These are phyloP conservation scores for Rhynchotus rufescens DNA, from an alignment of 2,797 vertebrate genomes.

Conservation along the genomic window DNA sequence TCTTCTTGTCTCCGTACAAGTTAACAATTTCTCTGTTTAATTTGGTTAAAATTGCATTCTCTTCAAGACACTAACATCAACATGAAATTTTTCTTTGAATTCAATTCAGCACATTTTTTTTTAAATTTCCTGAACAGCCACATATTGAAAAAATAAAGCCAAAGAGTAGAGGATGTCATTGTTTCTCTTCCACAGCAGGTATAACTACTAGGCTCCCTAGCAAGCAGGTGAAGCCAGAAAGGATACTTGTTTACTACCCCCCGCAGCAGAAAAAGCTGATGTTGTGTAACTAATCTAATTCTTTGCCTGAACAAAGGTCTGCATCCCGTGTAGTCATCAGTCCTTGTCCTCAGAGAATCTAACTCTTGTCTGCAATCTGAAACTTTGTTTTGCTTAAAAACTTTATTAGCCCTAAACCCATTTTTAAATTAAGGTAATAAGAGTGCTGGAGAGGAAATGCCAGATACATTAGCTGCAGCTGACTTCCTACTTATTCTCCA, in stretches of 20 bases:
- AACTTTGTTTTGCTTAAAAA: constrained; percentile 46
- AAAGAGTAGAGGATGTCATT: not conserved
- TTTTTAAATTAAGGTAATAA: constrained; percentile 62
- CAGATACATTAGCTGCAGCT: not conserved
- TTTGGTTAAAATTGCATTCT: constrained; percentile 42
- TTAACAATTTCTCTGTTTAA: constrained; percentile 64
- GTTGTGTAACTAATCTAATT: constrained; percentile 47
- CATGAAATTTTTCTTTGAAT: not conserved
- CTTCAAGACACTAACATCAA: constrained; percentile 24
- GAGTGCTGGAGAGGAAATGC: constrained; percentile 32
- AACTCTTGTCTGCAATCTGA: constrained; percentile 29
- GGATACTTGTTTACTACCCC: constrained; percentile 55
- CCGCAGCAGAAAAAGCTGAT: constrained; percentile 29
- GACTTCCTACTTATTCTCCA: not conserved
- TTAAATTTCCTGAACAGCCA: not conserved
- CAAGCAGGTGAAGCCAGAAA: constrained; percentile 50
- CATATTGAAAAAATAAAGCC: not conserved
- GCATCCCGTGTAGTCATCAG: constrained; percentile 24
- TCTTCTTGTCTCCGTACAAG: constrained; percentile 54
- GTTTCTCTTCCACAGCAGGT: constrained; percentile 20
- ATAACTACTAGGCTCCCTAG: constrained; percentile 33
- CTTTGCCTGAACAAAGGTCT: constrained; percentile 30
- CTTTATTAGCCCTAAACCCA: constrained; percentile 47
- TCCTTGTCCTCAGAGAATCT: constrained; percentile 15
- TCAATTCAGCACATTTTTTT: constrained; percentile 12